Conservation (phyloP, 1,140 invertebrate genomes). For the Thaumetopoea pityocampa region DNA sequence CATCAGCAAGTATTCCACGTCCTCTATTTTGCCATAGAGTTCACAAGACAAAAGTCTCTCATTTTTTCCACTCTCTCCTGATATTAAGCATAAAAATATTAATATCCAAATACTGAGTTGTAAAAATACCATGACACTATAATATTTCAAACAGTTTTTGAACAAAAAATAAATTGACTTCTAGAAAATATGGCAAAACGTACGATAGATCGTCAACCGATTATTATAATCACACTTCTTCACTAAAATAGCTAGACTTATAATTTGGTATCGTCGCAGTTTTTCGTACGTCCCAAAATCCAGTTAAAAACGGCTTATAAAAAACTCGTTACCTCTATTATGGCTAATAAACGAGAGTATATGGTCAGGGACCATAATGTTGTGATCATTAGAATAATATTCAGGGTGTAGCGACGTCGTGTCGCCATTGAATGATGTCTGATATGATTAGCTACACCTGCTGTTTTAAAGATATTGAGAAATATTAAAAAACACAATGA, state of each 20-base stretch:
- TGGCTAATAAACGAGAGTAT: slow-evolving; percentile 64
- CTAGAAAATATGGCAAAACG: neutral
- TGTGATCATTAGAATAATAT: slow-evolving; percentile 50
- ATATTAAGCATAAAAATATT: too few relatives aligned
- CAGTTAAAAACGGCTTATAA: slow-evolving; percentile 39
- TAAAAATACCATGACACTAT: too few relatives aligned
- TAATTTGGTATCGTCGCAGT: slow-evolving; percentile 49
- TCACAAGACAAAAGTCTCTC: too few relatives aligned
- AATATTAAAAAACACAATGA: slow-evolving; percentile 13
- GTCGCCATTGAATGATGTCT: slow-evolving; percentile 39
- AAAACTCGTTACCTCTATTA: slow-evolving; percentile 69
- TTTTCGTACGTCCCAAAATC: slow-evolving; percentile 49
- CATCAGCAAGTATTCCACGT: too few relatives aligned
- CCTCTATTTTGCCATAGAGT: too few relatives aligned
- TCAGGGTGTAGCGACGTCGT: slow-evolving; percentile 39
- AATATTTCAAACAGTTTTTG: neutral
- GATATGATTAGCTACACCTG: slow-evolving; percentile 12
- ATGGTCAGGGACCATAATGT: slow-evolving; percentile 53
- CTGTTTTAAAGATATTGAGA: slow-evolving; percentile 1
- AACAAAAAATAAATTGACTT: neutral
- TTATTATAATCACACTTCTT: neutral
- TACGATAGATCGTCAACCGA: slow-evolving; percentile 6
- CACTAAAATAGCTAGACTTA: slow-evolving; percentile 23
- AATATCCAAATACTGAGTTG: too few relatives aligned
- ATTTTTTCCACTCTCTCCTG: too few relatives aligned